A percentile compares a stretch with the other conserved stretches of the same genome.
phyloP scores from a whole-genome alignment of 2,888 invertebrate species.

The Pharmacophagus antenor region DNA sequence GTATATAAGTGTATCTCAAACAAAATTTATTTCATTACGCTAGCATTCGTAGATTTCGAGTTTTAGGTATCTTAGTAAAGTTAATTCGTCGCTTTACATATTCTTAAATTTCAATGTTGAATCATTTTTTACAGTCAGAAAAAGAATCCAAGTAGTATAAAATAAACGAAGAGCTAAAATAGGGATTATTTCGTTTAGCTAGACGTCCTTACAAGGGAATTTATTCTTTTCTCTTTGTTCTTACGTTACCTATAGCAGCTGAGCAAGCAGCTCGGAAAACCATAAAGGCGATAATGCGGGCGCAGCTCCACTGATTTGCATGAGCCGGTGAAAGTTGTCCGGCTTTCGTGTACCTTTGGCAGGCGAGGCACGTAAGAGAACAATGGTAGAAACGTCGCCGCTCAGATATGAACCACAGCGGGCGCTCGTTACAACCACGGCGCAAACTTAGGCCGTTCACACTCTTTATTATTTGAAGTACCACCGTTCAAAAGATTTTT shows the following conservation, averaged over 20 bases:
- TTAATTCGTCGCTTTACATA: no score
- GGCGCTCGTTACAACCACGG: background rate
- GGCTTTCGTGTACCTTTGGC: slow-evolving; percentile 48
- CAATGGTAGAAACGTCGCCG: slow-evolving; percentile 32
- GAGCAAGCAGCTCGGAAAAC: slow-evolving; percentile 17
- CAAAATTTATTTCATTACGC: no score
- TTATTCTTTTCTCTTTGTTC: slow-evolving; percentile 28
- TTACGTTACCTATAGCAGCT: slow-evolving; percentile 12
- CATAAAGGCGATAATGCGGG: slow-evolving; percentile 41
- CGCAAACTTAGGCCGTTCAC: background rate
- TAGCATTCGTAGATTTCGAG: no score
- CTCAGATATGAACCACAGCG: slow-evolving; percentile 33
- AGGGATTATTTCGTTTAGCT: slow-evolving; percentile 13
- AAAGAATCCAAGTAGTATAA: background rate
- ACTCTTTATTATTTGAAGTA: background rate
- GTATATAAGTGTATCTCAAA: no score
- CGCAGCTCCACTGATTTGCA: slow-evolving; percentile 47
- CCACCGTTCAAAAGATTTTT: background rate
- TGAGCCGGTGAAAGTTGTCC: slow-evolving; percentile 57
- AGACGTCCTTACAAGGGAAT: slow-evolving; percentile 14
- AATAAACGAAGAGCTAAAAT: slow-evolving; percentile 3
- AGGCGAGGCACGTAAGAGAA: slow-evolving; percentile 44
- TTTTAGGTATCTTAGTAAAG: no score
- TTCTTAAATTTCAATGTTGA: background rate
- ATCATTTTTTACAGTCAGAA: background rate